Base-by-base conservation (phyloP, 2,797 vertebrate genomes). In the Mus caroli region DNA sequence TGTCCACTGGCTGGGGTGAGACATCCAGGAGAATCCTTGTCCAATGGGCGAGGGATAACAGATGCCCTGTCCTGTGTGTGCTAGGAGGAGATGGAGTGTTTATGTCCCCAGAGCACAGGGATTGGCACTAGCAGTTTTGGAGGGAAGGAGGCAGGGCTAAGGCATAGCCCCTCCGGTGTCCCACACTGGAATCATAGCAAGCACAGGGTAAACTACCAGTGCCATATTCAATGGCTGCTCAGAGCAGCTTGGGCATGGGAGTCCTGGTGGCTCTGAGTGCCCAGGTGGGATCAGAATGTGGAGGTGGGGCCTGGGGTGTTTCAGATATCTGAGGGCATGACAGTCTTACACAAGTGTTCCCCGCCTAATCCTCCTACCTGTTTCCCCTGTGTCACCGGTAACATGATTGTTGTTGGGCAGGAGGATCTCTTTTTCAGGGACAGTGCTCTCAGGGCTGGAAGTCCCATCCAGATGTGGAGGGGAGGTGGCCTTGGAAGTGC, bases 321-420 rank as follows among this genome's bases (percentile, higher is more conserved):
- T 50, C 40, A 40, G 62, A 86, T 52, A 31, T 52, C 31, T 52
- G 43, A 86, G 62, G 46, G 64, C 83, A 69, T 15, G 43, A 52
- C 31, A 13, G 20, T 86, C 83, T n/a, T 69, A 69, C 43, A 46
- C 19, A 69, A 13, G 43, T 24, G 7, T 34, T 20, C 6, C 46
- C 34, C 37, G 6, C 12, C 2, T 50, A 22, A 28, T 37, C 75
- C 90, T 56, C 97, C 88, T 97, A 98, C 97, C 97, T 95, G 92
- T 60, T 76, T 97, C 78, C 52, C 84, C 84, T 3, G 6, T 5
- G 13, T 87, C 6, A 0, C 4, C 0, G 2, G 86, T 0, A 2
- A 62, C n/a, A 0, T 90, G 92, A 80, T 92, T 96, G 88, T 34
- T 91, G 73, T 56, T 79, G 7, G 64, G 80, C 9, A 10, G 40